A percentile compares a stretch with the other conserved stretches of the same genome.
Conservation (phyloP, 2,113 vertebrate genomes). For the Anarhynchus alexandrinus region DNA sequence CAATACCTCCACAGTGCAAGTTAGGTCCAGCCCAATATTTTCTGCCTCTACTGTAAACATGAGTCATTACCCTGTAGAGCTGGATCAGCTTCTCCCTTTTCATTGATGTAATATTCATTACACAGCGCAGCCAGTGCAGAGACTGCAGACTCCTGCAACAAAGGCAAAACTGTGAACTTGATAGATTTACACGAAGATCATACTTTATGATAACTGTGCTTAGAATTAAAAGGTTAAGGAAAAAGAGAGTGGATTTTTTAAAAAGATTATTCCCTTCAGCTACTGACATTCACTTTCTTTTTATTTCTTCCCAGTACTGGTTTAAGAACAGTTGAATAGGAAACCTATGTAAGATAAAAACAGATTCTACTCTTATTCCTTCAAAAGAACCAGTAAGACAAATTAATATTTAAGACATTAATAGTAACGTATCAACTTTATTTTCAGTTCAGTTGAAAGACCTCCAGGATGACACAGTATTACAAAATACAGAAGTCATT, state of each 20-base stretch:
- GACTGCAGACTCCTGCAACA: conserved; percentile 78
- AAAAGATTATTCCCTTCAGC: background rate
- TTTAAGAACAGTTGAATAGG: background rate
- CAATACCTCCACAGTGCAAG: background rate
- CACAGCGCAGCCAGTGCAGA: conserved; percentile 84
- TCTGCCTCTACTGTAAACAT: background rate
- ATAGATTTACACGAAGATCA: background rate
- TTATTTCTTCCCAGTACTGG: background rate
- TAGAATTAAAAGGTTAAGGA: background rate
- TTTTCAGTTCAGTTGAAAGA: background rate
- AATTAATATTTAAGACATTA: background rate
- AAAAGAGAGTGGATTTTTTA: background rate
- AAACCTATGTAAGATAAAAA: background rate
- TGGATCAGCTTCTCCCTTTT: conserved; percentile 70
- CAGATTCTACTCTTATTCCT: background rate
- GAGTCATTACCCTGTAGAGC: conserved; percentile 79
- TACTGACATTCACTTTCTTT: background rate
- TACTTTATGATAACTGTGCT: background rate
- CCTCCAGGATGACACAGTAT: background rate
- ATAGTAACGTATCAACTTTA: background rate
- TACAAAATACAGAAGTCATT: background rate
- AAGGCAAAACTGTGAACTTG: background rate
- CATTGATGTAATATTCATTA: conserved; percentile 78
- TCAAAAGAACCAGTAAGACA: background rate
- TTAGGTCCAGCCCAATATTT: background rate